Evolutionary conservation across 1,140 invertebrate genomes (phyloP).

Genomic region (Zaprionus tsacasi): DNA sequence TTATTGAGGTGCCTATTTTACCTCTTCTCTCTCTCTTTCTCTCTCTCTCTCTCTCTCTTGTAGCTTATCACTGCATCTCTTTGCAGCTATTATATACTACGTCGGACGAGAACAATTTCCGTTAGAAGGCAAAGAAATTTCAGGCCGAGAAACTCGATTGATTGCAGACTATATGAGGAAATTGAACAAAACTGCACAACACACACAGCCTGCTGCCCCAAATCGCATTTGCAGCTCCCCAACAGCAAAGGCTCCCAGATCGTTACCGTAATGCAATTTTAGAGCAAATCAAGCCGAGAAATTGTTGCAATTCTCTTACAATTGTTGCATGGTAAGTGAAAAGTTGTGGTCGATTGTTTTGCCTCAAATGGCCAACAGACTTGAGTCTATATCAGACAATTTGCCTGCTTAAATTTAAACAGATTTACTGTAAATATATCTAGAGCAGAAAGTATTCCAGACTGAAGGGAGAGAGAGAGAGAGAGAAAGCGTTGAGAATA

Average conservation of each 20-base stretch:
- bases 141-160: constrained; percentile 39
- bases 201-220: constrained; percentile 14
- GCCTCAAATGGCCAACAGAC: background rate
- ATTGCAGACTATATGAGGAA: constrained; percentile 36
- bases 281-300: constrained; percentile 19
- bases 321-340: background rate
- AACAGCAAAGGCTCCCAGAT: background rate
- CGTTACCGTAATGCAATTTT: constrained; percentile 20
- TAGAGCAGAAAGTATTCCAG: too few species aligned
- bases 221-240: constrained; percentile 46
- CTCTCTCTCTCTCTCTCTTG: background rate
- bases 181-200: constrained; percentile 28
- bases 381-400: background rate
- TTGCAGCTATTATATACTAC: background rate
- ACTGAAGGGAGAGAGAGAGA: too few species aligned
- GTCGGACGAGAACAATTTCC: background rate
- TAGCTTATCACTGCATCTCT: background rate
- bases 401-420: background rate
- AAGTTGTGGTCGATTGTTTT: constrained; percentile 14
- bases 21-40: background rate
- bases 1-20: background rate
- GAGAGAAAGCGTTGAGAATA: too few species aligned
- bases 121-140: constrained; percentile 22
- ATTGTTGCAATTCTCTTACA: constrained; percentile 4
- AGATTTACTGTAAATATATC: background rate